Evolutionary conservation across 2,888 invertebrate species (phyloP), one percentile per base, ranked within the genome.

Genomic region (Branchipolynoe longqiensis): DNA sequence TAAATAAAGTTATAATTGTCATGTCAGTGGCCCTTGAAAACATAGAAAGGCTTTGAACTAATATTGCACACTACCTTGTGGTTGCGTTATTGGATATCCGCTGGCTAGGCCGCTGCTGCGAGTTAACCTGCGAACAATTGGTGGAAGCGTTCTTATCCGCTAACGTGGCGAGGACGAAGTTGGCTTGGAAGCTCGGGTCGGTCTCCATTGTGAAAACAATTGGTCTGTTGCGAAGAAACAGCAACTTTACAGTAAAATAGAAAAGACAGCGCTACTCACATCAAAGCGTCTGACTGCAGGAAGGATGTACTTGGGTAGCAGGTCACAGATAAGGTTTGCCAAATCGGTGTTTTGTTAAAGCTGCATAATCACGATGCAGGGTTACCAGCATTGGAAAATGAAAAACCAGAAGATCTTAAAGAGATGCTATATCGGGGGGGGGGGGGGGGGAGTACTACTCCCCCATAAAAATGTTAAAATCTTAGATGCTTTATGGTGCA

Each of bases 81-180:
- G 4, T 41, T n/a, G 84, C 36, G 8, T 31, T 40, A 28, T 84
- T 58, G 36, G 64, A 6, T 59, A 59, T 62, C n/a, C 59, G 62
- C 40, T 83, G 78, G 33, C 56, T 31, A 22, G 74, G 36, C 22
- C 18, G 58, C 12, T 31, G 22, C 56, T 74, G 74, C 22, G 56
- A 54, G 6, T 14, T 41, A 31, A 22, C 18, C 59, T 85, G 85
- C 8, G 85, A 58, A 36, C 36, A 8, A 33, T 38, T 84, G 2
- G 73, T 28, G 18, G 81, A 56, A 3, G 82, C 0, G 25, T 56
- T 89, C 85, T 95, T 95, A 3, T 94, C 95, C 91, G 96, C 96
- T 62, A 96, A 94, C 0, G 97, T 97, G 8, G 98, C 97, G 89
- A 97, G 95, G 0, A 98, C 96, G 92, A 97, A 96, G 90, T 96